phyloP scores from a whole-genome alignment of 2,888 invertebrate genomes.

The Macroteleia sp. region DNA sequence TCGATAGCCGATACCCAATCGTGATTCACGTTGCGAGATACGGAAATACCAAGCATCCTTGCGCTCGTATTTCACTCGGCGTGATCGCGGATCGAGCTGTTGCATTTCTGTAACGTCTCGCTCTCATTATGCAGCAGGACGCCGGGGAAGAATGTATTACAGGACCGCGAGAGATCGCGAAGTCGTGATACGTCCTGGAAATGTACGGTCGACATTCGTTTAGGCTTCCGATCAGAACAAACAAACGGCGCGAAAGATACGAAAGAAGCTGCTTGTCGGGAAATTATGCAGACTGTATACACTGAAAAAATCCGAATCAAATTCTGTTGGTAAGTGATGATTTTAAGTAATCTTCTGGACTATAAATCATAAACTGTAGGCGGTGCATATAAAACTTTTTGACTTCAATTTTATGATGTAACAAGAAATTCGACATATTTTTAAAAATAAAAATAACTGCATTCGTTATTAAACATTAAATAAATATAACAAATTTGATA shows the following conservation, averaged over 20 bases:
- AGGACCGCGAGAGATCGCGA: constrained; percentile 49
- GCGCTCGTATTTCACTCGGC: constrained; percentile 57
- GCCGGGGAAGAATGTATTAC: constrained; percentile 37
- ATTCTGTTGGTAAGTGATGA: too few species aligned
- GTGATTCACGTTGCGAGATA: constrained; percentile 61
- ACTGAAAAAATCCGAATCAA: too few species aligned
- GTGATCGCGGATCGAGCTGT: constrained; percentile 54
- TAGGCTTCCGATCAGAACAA: constrained; percentile 57
- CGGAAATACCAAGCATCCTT: constrained; percentile 54
- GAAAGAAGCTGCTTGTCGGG: constrained; percentile 32
- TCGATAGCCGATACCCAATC: constrained; percentile 56
- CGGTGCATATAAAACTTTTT: too few species aligned
- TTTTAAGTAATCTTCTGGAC: too few species aligned
- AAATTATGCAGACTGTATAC: not conserved
- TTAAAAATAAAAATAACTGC: too few species aligned
- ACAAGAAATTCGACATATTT: too few species aligned
- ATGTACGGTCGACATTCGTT: constrained; percentile 55
- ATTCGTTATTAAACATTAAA: too few species aligned
- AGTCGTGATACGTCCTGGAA: constrained; percentile 45
- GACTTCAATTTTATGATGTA: too few species aligned
- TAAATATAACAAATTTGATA: too few species aligned
- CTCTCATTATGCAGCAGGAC: constrained; percentile 59
- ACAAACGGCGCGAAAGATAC: constrained; percentile 58
- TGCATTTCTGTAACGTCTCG: constrained; percentile 58
- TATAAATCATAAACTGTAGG: too few species aligned